Conservation (phyloP, 2,113 vertebrate genomes). For the Daubentonia madagascariensis region DNA sequence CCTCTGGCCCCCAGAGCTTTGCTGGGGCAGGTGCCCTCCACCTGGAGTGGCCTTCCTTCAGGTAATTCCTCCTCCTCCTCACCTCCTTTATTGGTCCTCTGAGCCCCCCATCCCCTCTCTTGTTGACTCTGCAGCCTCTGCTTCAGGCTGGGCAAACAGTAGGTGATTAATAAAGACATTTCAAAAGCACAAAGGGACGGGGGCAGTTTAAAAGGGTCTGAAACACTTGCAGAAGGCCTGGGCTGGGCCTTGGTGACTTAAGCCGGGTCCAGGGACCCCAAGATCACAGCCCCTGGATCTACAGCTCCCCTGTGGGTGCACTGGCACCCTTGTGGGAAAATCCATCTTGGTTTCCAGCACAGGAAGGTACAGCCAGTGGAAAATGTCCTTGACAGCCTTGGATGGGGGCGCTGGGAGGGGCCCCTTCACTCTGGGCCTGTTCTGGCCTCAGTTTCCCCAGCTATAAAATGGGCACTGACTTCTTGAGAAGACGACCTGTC, state of each 20-base stretch:
- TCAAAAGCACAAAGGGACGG: neutral
- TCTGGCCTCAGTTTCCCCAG: neutral
- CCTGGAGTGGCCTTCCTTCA: neutral
- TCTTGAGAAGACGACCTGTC: neutral
- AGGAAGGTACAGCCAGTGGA: neutral
- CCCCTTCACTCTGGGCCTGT: neutral
- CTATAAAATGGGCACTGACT: neutral
- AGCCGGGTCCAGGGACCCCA: accelerated
- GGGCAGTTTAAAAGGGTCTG: neutral
- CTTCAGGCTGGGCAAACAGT: neutral
- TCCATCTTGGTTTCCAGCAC: no score
- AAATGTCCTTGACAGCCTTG: no score
- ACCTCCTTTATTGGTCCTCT: neutral
- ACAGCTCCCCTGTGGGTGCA: accelerated
- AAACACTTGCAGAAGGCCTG: accelerated
- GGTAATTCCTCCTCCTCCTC: neutral
- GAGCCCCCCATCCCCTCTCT: neutral
- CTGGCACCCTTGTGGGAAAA: neutral
- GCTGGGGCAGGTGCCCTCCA: no score
- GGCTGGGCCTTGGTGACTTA: neutral
- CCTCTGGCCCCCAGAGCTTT: neutral
- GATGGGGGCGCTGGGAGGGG: no score
- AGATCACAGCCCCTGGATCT: accelerated
- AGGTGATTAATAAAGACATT: neutral
- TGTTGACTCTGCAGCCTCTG: neutral